Base-by-base conservation (phyloP, 2,113 vertebrate genomes). In the Empidonax alnorum region DNA sequence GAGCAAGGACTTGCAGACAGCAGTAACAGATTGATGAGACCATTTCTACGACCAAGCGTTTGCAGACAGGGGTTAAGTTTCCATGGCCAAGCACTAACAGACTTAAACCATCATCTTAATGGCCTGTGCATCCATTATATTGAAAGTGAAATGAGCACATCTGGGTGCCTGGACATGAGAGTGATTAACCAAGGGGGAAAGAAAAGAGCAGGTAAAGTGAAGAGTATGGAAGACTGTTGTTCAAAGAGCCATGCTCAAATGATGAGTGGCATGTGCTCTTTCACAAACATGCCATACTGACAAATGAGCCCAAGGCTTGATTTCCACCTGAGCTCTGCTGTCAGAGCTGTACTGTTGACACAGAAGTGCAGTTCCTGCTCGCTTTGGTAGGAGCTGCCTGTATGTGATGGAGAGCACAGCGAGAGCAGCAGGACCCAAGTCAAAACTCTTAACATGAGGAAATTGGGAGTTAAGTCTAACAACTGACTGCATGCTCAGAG, bases 111-210 rank as follows among this genome's bases (percentile, higher is more conserved):
- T 92, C 92, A 89, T 89, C 87, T 84, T 92, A 96, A 96, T 75
- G 78, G 85, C 47, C 66, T 68, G 47, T 0, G 1, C 76, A 87
- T 93, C 79, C 82, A 81, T 90, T 90, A 86, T 21, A 42, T 2
- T 95, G 86, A 86, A 94, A 94, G 65, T 84, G 76, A 95, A 96
- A 93, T 21, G 37, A 88, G 35, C 25, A 68, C 83, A 93, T 93
- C 59, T 92, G 85, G 30, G 41, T 55, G 42, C 52, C 65, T 88
- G 31, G 67, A 78, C 33, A 65, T 65, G 65, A 74, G n/a, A 71
- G 86, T 61, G 52, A 87, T 84, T 90, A 89, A 86, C 79, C 37
- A 53, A 50, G 5, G 13, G 18, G 9, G 12, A 19, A 4, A 5
- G 11, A 35, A 79, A 53, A 46, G 28, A 68, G 27, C 1, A 18